These are phyloP conservation scores for Trichoplusia ni DNA, from an alignment of 1,140 invertebrate genomes.

Conservation along the genomic window DNA sequence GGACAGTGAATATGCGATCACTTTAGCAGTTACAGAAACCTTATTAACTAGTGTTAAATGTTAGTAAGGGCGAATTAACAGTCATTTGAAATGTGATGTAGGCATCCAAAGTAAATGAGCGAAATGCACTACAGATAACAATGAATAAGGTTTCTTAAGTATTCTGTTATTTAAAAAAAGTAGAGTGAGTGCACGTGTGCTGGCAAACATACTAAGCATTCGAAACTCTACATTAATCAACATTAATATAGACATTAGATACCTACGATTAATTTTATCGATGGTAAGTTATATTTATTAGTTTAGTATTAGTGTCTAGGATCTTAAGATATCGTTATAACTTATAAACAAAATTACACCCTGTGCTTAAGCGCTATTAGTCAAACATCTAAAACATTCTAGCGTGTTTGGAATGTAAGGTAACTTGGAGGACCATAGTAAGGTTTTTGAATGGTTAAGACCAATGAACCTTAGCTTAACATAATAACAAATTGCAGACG, in stretches of 20 bases:
- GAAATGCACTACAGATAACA: not conserved
- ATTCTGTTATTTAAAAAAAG: not conserved
- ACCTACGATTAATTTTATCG: constrained; percentile 26
- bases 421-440: too few species aligned
- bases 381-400: constrained; percentile 34
- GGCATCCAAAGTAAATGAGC: constrained; percentile 1
- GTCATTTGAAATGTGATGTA: not conserved
- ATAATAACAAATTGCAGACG: not conserved
- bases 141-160: not conserved
- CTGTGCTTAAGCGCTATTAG: constrained; percentile 50
- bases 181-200: constrained; percentile 25
- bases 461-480: not conserved
- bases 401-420: constrained; percentile 28
- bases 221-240: constrained; percentile 30
- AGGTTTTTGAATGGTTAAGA: too few species aligned
- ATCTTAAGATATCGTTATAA: constrained; percentile 30
- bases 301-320: constrained; percentile 19
- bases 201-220: constrained; percentile 42
- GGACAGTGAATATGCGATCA: too few species aligned
- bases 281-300: constrained; percentile 30
- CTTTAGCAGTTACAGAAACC: too few species aligned
- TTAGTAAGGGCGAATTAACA: not conserved
- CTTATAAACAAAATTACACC: constrained; percentile 43
- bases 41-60: too few species aligned
- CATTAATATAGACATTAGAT: constrained; percentile 26